A percentile compares a stretch with the other conserved stretches of the same genome.
Evolutionary conservation across 2,888 invertebrate species (phyloP).

Genomic region (Mongoloraphidia duomilia): DNA sequence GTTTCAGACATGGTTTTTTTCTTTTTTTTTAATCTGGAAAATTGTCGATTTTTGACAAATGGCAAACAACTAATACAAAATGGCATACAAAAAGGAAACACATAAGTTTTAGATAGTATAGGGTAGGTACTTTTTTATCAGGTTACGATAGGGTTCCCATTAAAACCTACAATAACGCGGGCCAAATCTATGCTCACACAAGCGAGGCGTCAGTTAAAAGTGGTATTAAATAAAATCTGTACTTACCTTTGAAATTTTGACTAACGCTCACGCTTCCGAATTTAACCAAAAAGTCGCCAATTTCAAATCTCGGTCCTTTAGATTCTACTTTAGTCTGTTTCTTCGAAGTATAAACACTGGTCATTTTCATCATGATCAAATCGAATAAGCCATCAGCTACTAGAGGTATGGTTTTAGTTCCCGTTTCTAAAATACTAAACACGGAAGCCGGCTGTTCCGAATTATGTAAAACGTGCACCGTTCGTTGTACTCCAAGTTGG

Average conservation of each 20-base stretch:
- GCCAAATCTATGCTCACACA: too few relatives aligned
- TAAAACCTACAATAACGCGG: too few relatives aligned
- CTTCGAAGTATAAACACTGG: constrained; percentile 75
- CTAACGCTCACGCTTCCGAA: constrained; percentile 86
- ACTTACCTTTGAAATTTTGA: constrained; percentile 73
- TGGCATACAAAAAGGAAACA: too few relatives aligned
- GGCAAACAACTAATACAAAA: too few relatives aligned
- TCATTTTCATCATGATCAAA: constrained; percentile 77
- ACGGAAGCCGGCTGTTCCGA: constrained; percentile 91
- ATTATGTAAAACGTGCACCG: constrained; percentile 87
- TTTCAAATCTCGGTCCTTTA: constrained; percentile 76
- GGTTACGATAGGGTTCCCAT: too few relatives aligned
- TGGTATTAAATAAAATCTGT: too few relatives aligned
- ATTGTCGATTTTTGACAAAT: too few relatives aligned
- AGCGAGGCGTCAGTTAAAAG: too few relatives aligned
- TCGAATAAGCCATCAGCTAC: constrained; percentile 87
- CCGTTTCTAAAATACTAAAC: constrained; percentile 80
- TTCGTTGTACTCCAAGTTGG: constrained; percentile 52
- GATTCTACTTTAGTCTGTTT: constrained; percentile 75
- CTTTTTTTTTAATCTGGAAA: too few relatives aligned
- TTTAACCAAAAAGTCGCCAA: constrained; percentile 86
- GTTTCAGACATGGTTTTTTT: too few relatives aligned
- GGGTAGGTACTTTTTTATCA: too few relatives aligned
- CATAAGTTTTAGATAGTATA: too few relatives aligned
- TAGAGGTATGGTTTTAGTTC: constrained; percentile 70